Percentiles rank a stretch among this genome's conserved stretches.
Evolutionary conservation across 2,888 invertebrate genomes (phyloP).

Genomic region (Invenusta paracnida): DNA sequence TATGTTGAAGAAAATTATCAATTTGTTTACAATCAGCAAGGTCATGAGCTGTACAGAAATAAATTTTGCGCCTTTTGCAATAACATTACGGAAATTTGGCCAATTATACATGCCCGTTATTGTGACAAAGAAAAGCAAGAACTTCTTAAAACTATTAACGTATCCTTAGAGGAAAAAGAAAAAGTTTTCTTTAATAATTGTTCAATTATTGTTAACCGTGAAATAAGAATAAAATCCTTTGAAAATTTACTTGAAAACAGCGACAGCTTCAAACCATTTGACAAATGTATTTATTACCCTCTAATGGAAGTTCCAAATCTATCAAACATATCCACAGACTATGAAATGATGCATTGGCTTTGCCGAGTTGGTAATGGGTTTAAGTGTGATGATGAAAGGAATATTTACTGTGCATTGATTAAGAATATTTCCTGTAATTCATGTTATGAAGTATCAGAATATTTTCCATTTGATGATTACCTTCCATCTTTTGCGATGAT

Average conservation of each 20-base stretch:
- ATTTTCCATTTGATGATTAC: background rate
- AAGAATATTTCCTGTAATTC: background rate
- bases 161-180: no score
- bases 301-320: background rate
- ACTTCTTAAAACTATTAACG: no score
- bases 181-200: background rate
- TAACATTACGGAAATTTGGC: no score
- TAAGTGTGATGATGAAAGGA: no score
- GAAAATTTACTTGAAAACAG: background rate
- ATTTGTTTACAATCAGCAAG: no score
- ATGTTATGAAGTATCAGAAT: background rate
- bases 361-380: no score
- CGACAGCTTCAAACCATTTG: background rate
- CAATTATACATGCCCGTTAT: conserved; percentile 2
- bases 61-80: no score
- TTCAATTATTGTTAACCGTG: background rate
- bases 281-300: background rate
- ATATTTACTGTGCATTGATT: background rate
- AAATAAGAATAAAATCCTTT: background rate
- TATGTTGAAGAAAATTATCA: no score
- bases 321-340: background rate
- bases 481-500: background rate
- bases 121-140: no score
- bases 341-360: conserved; percentile 9
- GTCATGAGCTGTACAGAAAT: no score